Base-by-base conservation (phyloP, 1,140 invertebrate species). In the Drosophila ohnishii region DNA sequence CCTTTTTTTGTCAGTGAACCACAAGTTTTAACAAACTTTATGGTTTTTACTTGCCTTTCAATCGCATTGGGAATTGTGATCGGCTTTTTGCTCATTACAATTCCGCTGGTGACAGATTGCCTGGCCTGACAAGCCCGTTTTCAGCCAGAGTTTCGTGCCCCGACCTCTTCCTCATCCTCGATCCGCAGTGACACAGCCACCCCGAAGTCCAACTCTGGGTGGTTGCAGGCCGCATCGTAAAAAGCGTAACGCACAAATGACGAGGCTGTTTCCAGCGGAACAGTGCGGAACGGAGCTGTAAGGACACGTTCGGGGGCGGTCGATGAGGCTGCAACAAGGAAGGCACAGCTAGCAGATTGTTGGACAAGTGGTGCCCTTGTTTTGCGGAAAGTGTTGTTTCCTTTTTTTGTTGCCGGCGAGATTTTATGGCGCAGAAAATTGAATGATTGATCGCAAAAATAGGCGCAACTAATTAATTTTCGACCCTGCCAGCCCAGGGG, bases 401-500 rank as follows among this genome's bases (percentile, higher is more conserved):
- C 40, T 61, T 65, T 69, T 64, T 45, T 65, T 69, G 61, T 45
- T 65, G 35, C 32, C n/a, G 44, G 48, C 39, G 28, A 67, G 77
- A 79, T 77, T 88, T 88, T 88, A 88, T 88, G 84, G 80, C 55
- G 84, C 84, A 80, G 84, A 88, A 88, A 88, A 88, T 88, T 78
- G 70, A 88, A 88, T 88, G 84, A 88, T 88, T 80, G 84, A 88
- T 88, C 84, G 85, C 55, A 42, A 67, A 84, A 88, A 84, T 78
- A 88, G 84, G 84, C 84, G 84, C 80, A 88, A 84, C 84, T 88
- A 87, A 87, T 87, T 84, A 84, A 87, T 83, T 83, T 73, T 55
- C 58, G 45, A 59, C 47, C 60, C 50, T 66, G 75, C 47, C 83
- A 66, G 50, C 45, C 19, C 10, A 28, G 25, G 47, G 61, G 82